Base-by-base conservation (phyloP, 2,797 vertebrate genomes). In the Mus spretus region DNA sequence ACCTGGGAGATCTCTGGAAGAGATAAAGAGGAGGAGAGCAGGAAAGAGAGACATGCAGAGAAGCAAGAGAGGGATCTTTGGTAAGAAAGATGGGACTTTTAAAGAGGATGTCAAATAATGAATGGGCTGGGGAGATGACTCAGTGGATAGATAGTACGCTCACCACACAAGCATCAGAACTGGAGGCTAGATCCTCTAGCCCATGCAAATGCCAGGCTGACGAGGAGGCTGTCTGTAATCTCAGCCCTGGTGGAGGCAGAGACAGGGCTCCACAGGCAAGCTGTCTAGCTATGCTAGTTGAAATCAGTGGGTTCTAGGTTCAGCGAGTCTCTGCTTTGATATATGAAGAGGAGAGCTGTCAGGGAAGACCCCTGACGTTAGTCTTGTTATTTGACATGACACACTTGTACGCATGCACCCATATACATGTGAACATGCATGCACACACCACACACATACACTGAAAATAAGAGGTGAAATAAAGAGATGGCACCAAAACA, bases 1-100 rank as follows among this genome's bases (percentile, higher is more conserved):
- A 92, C 65, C 12, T 63, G 28, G 47, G 83, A 94, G 57, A 57
- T 79, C 6, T 78, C 63, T 28, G 81, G 55, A 17, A 89, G 74
- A 91, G 57, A 53, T 37, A 72, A 95, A 53, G 24, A 95, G 87
- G 50, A 95, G 85, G 13, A 65, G 86, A 86, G 26, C 34, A 95
- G 75, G 44, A 80, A 90, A 59, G 89, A 88, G 44, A 91, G 44
- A 81, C 17, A 72, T 57, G 47, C 15, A 79, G 70, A 90, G 28
- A 70, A 37, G 34, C 7, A 63, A 70, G 61, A 93, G 85, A 93
- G 86, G 37, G 50, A 40, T 26, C 47, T 65, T 53, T 86, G 59
- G 55, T 82, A 93, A 6, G 8, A n/a, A 37, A 93, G 61, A 82
- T 59, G 59, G 53, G 24, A 59, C 13, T 95, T 95, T 96, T 79